These are phyloP conservation scores for Colletes gigas DNA, from an alignment of 1,140 invertebrate species.

Conservation along the genomic window DNA sequence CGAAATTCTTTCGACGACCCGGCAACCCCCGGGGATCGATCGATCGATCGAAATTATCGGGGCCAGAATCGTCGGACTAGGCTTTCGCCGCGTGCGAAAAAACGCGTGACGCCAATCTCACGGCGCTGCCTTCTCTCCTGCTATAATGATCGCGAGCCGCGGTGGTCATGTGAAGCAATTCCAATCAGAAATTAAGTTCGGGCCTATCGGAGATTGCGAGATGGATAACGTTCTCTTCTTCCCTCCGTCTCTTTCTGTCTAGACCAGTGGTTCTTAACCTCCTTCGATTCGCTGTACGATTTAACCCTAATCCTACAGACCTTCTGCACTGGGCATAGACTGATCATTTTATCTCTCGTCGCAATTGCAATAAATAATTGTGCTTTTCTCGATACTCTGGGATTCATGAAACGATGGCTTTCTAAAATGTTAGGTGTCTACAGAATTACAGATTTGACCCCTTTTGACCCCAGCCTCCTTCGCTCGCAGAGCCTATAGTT, in stretches of 20 bases:
- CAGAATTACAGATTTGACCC: too few relatives aligned
- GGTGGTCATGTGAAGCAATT: constrained; percentile 69
- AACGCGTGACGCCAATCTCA: constrained; percentile 66
- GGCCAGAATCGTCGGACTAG: constrained; percentile 2
- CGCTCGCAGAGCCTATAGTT: too few relatives aligned
- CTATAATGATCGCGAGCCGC: constrained; percentile 51
- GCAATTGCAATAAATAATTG: too few relatives aligned
- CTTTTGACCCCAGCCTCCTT: too few relatives aligned
- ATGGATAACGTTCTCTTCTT: constrained; percentile 60
- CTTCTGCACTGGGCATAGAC: too few relatives aligned
- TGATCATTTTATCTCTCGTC: too few relatives aligned
- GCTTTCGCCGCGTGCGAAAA: constrained; percentile 59
- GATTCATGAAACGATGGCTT: too few relatives aligned
- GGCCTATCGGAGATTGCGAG: constrained; percentile 72
- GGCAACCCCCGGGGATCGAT: too few relatives aligned
- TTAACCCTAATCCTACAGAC: too few relatives aligned
- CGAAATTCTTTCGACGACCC: not conserved
- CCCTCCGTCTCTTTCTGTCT: constrained; percentile 18
- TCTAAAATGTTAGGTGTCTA: too few relatives aligned
- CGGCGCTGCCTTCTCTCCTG: constrained; percentile 29
- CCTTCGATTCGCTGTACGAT: too few relatives aligned
- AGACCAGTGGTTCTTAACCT: not conserved
- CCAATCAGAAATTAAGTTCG: constrained; percentile 75
- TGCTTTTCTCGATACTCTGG: too few relatives aligned
- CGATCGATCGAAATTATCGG: constrained; percentile 5